These are phyloP conservation scores for Eristalis pertinax DNA, from an alignment of 2,888 invertebrate species.

Conservation along the genomic window DNA sequence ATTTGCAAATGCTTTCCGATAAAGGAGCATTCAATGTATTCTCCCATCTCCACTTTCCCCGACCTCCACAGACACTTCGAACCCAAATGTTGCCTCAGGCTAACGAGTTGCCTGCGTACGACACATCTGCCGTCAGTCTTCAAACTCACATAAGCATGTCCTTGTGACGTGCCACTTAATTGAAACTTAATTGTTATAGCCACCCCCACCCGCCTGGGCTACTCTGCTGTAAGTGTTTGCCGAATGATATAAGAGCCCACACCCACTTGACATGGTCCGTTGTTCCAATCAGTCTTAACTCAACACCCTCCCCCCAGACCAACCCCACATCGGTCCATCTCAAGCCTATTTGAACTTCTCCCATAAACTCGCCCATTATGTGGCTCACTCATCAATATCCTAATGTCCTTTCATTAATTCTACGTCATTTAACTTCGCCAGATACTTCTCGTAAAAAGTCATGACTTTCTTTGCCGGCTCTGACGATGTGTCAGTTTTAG, in stretches of 20 bases:
- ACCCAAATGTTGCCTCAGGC: neutral
- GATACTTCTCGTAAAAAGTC: conserved; percentile 16
- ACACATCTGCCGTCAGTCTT: neutral
- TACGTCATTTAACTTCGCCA: neutral
- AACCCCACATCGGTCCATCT: neutral
- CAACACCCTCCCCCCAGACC: neutral
- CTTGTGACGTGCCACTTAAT: conserved; percentile 1
- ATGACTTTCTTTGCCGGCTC: neutral
- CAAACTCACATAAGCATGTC: neutral
- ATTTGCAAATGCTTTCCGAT: no score
- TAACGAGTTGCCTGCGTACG: neutral
- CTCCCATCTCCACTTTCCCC: neutral
- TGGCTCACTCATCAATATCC: neutral
- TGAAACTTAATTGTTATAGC: neutral
- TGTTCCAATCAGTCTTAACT: neutral
- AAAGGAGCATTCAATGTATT: neutral
- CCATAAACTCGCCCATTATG: neutral
- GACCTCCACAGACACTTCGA: neutral
- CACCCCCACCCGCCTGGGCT: neutral
- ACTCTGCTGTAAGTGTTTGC: neutral
- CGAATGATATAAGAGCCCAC: neutral
- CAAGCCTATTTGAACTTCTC: neutral
- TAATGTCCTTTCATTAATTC: conserved; percentile 8
- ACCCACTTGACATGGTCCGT: neutral
- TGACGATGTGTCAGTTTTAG: neutral